phyloP scores from a whole-genome alignment of 92 coral and sea anemone genomes.

The Porites rus region DNA sequence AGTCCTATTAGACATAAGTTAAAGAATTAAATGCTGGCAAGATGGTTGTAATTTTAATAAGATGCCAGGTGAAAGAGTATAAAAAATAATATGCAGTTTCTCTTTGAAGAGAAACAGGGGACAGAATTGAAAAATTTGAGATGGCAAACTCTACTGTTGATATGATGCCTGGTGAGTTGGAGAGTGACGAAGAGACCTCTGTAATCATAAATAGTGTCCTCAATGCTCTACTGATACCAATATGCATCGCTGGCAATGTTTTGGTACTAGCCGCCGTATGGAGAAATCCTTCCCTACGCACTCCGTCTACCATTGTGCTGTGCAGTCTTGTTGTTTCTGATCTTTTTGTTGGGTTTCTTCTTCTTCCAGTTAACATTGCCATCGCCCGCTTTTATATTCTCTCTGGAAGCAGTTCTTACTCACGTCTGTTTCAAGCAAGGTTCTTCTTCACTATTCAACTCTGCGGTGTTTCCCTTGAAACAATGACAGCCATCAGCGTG shows the following conservation, averaged over 20 bases:
- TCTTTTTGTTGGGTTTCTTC: neutral
- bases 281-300: neutral
- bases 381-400: neutral
- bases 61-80: too few relatives aligned
- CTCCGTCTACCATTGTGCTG: neutral
- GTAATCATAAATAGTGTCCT: neutral
- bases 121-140: neutral
- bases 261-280: neutral
- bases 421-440: neutral
- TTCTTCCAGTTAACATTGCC: neutral
- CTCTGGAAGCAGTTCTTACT: neutral
- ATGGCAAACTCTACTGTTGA: neutral
- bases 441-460: neutral
- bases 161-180: neutral
- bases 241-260: neutral
- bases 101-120: too few relatives aligned
- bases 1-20: too few relatives aligned
- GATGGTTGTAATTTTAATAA: too few relatives aligned
- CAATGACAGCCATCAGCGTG: slow-evolving; percentile 1
- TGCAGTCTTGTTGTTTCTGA: neutral
- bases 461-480: neutral
- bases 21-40: too few relatives aligned
- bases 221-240: neutral
- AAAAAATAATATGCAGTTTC: too few relatives aligned
- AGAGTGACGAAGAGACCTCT: neutral